Base-by-base conservation (phyloP, 2,888 invertebrate species). In the Miltochrista miniata region DNA sequence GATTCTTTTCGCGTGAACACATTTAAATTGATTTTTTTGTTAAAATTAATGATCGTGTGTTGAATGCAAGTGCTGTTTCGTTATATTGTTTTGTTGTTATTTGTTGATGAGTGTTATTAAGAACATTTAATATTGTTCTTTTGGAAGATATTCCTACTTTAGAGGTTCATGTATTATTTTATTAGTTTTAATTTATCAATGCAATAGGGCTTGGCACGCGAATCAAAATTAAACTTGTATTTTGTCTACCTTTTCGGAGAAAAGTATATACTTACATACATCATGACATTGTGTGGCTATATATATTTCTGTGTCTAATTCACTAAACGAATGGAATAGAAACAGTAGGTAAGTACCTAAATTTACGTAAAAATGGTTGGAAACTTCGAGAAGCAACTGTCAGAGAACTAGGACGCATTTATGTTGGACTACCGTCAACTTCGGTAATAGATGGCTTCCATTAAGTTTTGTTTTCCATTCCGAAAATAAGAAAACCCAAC, bases 291-390 rank as follows among this genome's bases (percentile, higher is more conserved):
- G n/a, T n/a, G n/a, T n/a, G n/a, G n/a, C n/a, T n/a, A n/a, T n/a
- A n/a, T n/a, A n/a, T n/a, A n/a, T n/a, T n/a, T n/a, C n/a, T n/a
- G n/a, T n/a, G n/a, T n/a, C n/a, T n/a, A n/a, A 85, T 81, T 76
- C 72, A 65, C 49, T 66, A 67, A 85, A 84, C 80, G 80, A 80
- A 75, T 71, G 68, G 72, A 74, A 81, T 84, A 83, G 18, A 84
- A 74, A 80, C 70, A 66, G 71, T 65, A 64, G 74, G 18, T 24
- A 24, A 5, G 18, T 24, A 24, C 5, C 18, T 24, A 24, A 24
- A 82, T 84, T 85, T 83, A 79, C 79, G 78, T 81, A 75, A 79
- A 83, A 83, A 64, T 51, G 39, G 48, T 41, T 37, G 49, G 35
- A 42, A 68, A 55, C 74, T 76, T 70, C 70, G 77, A 79, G 72